Base-by-base conservation (phyloP, 2,888 invertebrate genomes). In the Diarsia mendica region DNA sequence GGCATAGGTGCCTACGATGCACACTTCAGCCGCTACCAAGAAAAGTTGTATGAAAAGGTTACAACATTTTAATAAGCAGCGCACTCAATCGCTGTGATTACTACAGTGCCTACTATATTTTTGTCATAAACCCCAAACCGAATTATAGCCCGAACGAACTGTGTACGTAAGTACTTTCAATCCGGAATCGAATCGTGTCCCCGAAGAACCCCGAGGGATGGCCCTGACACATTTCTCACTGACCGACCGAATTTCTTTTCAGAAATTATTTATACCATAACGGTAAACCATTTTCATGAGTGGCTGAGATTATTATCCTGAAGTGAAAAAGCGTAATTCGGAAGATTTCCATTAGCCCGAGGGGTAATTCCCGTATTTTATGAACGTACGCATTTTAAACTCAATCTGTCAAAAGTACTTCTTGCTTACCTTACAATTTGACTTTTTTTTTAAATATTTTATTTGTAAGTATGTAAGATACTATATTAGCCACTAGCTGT, bases 171-270 rank as follows among this genome's bases (percentile, higher is more conserved):
- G 49, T 72, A 79, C 69, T 82, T 82, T 72, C 51, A 53, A 79
- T 61, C 55, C 60, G 64, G 72, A 79, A 82, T 82, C 82, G 76
- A 79, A 72, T 82, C 67, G 79, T 58, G 72, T 58, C 72, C 72
- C 79, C 71, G 33, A 67, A 60, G 13, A 51, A 60, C 23, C 82
- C 72, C 79, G 4, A 51, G 82, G 82, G 79, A 79, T 13, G 44
- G n/a, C 55, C 67, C 64, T 61, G 82, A 63, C 72, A 72, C 69
- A 79, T 76, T 82, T 82, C 70, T 72, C 72, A 82, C 51, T 70
- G 82, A 82, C 82, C 49, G 64, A 72, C 75, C 63, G 72, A 76
- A 61, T 70, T 67, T 76, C 76, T 79, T 74, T 74, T 58, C n/a
- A 68, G 46, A 72, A 70, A 82, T 75, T 72, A 76, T 79, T 75